phyloP scores from a whole-genome alignment of 2,797 vertebrate species.

The Channallabes apus region DNA sequence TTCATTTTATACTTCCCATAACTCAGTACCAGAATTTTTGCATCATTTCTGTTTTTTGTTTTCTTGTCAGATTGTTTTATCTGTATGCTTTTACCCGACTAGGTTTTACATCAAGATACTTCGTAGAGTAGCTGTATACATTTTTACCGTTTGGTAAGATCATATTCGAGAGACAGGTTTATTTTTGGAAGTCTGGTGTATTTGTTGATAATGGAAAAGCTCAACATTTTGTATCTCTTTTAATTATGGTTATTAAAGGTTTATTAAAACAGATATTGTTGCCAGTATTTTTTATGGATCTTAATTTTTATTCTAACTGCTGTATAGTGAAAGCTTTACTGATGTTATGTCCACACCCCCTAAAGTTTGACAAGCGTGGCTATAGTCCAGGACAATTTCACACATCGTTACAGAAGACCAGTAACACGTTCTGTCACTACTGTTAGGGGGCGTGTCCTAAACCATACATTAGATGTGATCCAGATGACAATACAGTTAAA shows the following conservation, averaged over 20 bases:
- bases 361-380: no score
- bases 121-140: constrained; percentile 50
- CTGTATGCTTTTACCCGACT: constrained; percentile 33
- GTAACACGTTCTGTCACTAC: no score
- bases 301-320: not conserved
- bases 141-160: constrained; percentile 52
- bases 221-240: constrained; percentile 53
- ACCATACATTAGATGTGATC: no score
- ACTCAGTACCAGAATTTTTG: constrained; percentile 22
- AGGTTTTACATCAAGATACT: constrained; percentile 44
- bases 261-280: constrained; percentile 45
- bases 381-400: no score
- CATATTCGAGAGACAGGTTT: constrained; percentile 52
- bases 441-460: no score
- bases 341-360: no score
- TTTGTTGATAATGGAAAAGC: constrained; percentile 44
- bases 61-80: constrained; percentile 28
- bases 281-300: not conserved
- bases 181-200: constrained; percentile 55
- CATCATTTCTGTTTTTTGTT: not conserved
- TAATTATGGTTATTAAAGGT: constrained; percentile 57
- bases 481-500: no score
- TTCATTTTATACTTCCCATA: constrained; percentile 12
- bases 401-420: no score
- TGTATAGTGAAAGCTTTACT: not conserved